Conservation (phyloP, 35 echinoderm and acorn worm species). For the Heliocidaris tuberculata region DNA sequence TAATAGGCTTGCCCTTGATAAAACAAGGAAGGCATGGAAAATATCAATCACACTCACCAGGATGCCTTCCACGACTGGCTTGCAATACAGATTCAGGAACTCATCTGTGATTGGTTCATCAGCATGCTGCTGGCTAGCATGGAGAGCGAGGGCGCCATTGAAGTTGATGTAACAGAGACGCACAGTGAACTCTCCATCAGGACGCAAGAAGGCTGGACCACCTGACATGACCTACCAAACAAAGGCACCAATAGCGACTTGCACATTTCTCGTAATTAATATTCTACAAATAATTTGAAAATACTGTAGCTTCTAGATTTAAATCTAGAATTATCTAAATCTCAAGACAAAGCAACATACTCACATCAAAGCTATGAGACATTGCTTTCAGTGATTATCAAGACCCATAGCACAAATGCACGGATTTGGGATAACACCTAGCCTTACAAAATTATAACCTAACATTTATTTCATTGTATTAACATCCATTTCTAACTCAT, state of each 20-base stretch:
- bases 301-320: background rate
- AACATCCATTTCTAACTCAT: too few relatives aligned
- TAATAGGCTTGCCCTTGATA: too few relatives aligned
- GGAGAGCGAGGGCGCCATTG: slow-evolving; percentile 68
- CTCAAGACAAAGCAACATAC: too few relatives aligned
- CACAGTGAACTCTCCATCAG: slow-evolving; percentile 82
- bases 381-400: too few relatives aligned
- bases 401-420: too few relatives aligned
- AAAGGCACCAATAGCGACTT: background rate
- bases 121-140: slow-evolving; percentile 53
- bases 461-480: too few relatives aligned
- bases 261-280: background rate
- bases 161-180: slow-evolving; percentile 94
- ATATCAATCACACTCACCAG: slow-evolving; percentile 37
- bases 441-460: too few relatives aligned
- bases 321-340: background rate
- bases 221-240: slow-evolving; percentile 74
- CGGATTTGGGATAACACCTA: too few relatives aligned
- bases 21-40: too few relatives aligned
- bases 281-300: background rate
- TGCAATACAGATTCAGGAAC: slow-evolving; percentile 69
- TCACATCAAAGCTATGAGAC: too few relatives aligned
- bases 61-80: slow-evolving; percentile 55
- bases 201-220: slow-evolving; percentile 89
- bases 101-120: slow-evolving; percentile 63